Conservation (phyloP, 2,113 vertebrate species). For the Hemiprocne comata region DNA sequence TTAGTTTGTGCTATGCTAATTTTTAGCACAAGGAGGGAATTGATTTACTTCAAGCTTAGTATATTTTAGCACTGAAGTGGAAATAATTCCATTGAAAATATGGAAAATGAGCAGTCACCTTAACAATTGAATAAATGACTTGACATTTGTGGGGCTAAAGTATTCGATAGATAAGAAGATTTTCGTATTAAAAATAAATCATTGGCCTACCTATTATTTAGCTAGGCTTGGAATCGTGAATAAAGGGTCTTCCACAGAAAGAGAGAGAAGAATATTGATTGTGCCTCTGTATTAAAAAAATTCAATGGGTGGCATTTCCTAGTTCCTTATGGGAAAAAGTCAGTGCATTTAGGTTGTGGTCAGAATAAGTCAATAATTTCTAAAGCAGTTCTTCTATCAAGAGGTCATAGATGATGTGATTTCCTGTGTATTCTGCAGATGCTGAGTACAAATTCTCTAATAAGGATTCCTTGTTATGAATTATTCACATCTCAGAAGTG, state of each 20-base stretch:
- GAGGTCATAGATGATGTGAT: constrained; percentile 3
- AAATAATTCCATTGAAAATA: constrained; percentile 80
- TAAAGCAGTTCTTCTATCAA: constrained; percentile 11
- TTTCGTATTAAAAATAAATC: constrained; percentile 82
- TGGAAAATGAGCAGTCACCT: constrained; percentile 77
- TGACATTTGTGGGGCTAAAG: constrained; percentile 82
- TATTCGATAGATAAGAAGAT: constrained; percentile 79
- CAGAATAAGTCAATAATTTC: constrained; percentile 42
- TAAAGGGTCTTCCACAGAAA: constrained; percentile 43
- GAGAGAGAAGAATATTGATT: constrained; percentile 55
- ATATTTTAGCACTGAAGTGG: constrained; percentile 82
- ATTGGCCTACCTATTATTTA: constrained; percentile 75
- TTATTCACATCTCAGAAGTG: neutral
- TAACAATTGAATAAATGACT: constrained; percentile 83
- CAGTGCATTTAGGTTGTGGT: constrained; percentile 13
- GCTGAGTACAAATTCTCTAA: neutral
- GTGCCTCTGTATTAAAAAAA: constrained; percentile 13
- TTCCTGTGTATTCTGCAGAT: constrained; percentile 4
- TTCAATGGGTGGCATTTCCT: constrained; percentile 43
- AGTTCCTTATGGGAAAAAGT: constrained; percentile 27
- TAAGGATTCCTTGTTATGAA: neutral
- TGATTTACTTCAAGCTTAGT: constrained; percentile 82
- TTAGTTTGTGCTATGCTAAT: constrained; percentile 73
- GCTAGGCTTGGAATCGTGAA: constrained; percentile 68
- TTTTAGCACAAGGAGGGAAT: constrained; percentile 73